phyloP scores from a whole-genome alignment of 2,888 invertebrate genomes.

The Siphonodentalium dalli region DNA sequence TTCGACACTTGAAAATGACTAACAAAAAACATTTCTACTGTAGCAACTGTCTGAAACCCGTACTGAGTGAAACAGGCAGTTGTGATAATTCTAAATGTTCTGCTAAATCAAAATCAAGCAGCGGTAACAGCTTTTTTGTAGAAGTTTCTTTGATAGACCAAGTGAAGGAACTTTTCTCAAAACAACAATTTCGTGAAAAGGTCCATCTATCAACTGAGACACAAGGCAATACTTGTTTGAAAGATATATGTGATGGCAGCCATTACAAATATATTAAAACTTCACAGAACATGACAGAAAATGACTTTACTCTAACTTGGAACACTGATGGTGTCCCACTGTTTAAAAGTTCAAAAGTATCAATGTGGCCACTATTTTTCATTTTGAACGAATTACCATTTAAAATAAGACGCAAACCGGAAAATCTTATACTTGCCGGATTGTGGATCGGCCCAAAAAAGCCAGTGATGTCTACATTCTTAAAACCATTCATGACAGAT shows the following conservation, averaged over 20 bases:
- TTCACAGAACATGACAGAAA: not conserved
- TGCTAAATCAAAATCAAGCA: not conserved
- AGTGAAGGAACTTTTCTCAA: not conserved
- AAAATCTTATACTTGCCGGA: slow-evolving; percentile 13
- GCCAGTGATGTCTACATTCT: slow-evolving; percentile 11
- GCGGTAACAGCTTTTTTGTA: slow-evolving; percentile 5
- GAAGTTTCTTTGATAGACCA: slow-evolving; percentile 4
- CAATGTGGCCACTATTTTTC: slow-evolving; percentile 15
- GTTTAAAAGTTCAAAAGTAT: slow-evolving; percentile 11
- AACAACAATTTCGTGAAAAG: not conserved
- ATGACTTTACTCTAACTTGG: slow-evolving; percentile 12
- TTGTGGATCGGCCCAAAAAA: slow-evolving; percentile 15
- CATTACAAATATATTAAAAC: not conserved
- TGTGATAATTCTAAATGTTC: slow-evolving; percentile 4
- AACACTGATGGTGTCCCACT: slow-evolving; percentile 18
- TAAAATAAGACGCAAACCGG: slow-evolving; percentile 4
- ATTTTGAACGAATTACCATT: slow-evolving; percentile 12
- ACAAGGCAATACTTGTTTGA: not conserved
- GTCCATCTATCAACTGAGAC: not conserved
- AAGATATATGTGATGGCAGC: slow-evolving; percentile 13
- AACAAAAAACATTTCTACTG: slow-evolving; percentile 4
- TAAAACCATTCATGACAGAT: slow-evolving; percentile 9
- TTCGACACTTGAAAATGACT: not conserved
- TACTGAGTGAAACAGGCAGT: not conserved
- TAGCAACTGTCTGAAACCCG: not conserved